Evolutionary conservation across 1,140 invertebrate species (phyloP).

Genomic region (Chymomyza costata): DNA sequence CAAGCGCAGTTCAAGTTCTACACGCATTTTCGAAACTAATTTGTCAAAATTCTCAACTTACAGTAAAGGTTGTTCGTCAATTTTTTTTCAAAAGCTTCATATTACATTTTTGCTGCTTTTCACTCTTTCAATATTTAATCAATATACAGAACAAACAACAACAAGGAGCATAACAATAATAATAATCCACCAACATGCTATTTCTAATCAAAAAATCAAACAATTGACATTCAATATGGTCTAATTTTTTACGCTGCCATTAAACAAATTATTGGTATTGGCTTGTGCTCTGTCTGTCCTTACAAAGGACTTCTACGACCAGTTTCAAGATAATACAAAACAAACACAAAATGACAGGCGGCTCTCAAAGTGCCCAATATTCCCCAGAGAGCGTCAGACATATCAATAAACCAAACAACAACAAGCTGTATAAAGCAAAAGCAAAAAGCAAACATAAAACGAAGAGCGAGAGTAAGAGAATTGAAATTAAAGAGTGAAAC

Average conservation of each 20-base stretch:
- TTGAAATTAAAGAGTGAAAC: constrained; percentile 58
- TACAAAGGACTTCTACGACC: constrained; percentile 18
- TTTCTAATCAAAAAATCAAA: constrained; percentile 71
- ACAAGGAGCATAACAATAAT: constrained; percentile 33
- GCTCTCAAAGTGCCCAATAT: constrained; percentile 13
- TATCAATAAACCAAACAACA: constrained; percentile 69
- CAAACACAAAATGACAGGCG: constrained; percentile 39
- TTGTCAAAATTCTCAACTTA: constrained; percentile 29
- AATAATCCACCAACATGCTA: constrained; percentile 7
- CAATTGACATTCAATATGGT: constrained; percentile 75
- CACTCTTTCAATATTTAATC: constrained; percentile 70
- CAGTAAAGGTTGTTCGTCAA: constrained; percentile 1
- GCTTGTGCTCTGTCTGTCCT: too few relatives aligned
- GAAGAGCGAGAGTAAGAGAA: constrained; percentile 46
- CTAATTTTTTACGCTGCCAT: constrained; percentile 75
- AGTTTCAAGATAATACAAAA: too few relatives aligned
- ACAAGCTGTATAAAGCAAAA: constrained; percentile 36
- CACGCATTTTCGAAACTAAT: too few relatives aligned
- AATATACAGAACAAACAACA: constrained; percentile 30
- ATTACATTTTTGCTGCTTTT: constrained; percentile 58
- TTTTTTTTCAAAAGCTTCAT: constrained; percentile 22
- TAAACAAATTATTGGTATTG: constrained; percentile 71
- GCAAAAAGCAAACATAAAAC: background rate
- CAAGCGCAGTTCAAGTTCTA: too few relatives aligned
- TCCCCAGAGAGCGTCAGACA: constrained; percentile 44